Evolutionary conservation across 1,140 invertebrate genomes (phyloP).

Genomic region (Hestina assimilis): DNA sequence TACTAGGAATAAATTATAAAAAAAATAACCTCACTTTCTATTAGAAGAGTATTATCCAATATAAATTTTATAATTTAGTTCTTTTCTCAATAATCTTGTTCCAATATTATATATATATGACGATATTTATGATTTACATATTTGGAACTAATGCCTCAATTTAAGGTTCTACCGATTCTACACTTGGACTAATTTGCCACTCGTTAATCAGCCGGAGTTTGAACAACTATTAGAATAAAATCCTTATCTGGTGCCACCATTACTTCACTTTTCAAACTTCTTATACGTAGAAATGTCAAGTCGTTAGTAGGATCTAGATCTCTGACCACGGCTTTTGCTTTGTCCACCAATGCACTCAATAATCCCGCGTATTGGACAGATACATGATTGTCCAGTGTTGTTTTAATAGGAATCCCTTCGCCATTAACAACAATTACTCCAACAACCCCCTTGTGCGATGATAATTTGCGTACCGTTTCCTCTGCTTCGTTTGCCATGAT

Average conservation of each 20-base stretch:
- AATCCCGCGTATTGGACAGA: constrained; percentile 86
- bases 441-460: constrained; percentile 83
- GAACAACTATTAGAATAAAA: constrained; percentile 84
- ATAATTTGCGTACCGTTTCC: constrained; percentile 86
- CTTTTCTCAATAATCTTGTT: no score
- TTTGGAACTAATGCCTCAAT: no score
- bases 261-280: constrained; percentile 95
- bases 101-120: no score
- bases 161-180: no score
- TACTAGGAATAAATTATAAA: no score
- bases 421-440: constrained; percentile 86
- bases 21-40: no score
- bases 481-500: constrained; percentile 85
- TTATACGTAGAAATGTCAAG: constrained; percentile 88
- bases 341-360: constrained; percentile 83
- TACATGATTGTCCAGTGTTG: constrained; percentile 86
- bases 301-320: constrained; percentile 91
- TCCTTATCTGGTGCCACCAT: constrained; percentile 91
- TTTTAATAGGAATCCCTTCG: constrained; percentile 88
- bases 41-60: no score
- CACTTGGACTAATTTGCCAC: no score
- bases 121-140: no score
- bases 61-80: no score
- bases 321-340: constrained; percentile 84
- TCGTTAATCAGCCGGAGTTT: constrained; percentile 79